These are phyloP conservation scores for Cephus runcator DNA, from an alignment of 2,888 invertebrate genomes.

Conservation along the genomic window DNA sequence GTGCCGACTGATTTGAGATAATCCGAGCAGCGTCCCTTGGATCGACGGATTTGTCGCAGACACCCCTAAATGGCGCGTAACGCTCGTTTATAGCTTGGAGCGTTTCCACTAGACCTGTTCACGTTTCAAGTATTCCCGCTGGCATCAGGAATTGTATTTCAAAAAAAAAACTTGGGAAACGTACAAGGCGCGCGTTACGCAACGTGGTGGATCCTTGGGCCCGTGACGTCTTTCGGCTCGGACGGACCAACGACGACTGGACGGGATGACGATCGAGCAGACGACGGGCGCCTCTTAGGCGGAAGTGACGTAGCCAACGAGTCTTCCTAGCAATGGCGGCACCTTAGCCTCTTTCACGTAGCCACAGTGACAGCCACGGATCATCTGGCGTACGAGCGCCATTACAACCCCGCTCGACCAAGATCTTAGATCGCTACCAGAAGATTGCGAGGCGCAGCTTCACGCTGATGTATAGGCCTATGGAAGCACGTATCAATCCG, in stretches of 20 bases:
- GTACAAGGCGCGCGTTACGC: slow-evolving; percentile 27
- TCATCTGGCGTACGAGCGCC: slow-evolving; percentile 42
- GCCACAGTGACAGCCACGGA: slow-evolving; percentile 45
- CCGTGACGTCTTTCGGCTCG: neutral
- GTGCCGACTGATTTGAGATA: slow-evolving; percentile 59
- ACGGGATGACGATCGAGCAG: slow-evolving; percentile 20
- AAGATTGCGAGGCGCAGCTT: slow-evolving; percentile 34
- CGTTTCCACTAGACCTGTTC: slow-evolving; percentile 20
- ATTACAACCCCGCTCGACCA: slow-evolving; percentile 25
- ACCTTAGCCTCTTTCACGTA: slow-evolving; percentile 51
- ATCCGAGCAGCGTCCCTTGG: slow-evolving; percentile 40
- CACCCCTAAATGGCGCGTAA: slow-evolving; percentile 55
- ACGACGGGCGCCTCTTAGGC: neutral
- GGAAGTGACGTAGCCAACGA: neutral
- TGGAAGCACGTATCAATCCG: neutral
- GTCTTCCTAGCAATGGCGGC: slow-evolving; percentile 24
- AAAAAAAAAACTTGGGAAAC: slow-evolving; percentile 43
- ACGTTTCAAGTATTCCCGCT: slow-evolving; percentile 25
- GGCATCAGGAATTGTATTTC: slow-evolving; percentile 34
- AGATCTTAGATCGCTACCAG: slow-evolving; percentile 44
- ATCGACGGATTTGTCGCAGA: slow-evolving; percentile 58
- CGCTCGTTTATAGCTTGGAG: slow-evolving; percentile 19
- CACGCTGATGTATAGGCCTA: neutral
- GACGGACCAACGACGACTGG: neutral
- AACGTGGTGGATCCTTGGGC: neutral